Conservation (phyloP, 1,140 invertebrate genomes). For the Drosophila paulistorum region DNA sequence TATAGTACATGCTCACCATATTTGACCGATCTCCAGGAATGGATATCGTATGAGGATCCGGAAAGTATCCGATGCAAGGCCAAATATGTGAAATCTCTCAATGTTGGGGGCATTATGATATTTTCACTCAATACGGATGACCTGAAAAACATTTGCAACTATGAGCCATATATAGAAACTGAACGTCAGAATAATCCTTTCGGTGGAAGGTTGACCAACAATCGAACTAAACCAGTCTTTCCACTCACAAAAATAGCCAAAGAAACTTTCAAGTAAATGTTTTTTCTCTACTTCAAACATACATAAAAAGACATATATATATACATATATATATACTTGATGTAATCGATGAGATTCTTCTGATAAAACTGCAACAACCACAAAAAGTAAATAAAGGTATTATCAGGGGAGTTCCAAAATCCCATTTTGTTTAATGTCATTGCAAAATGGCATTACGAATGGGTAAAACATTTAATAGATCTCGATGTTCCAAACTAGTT, state of each 20-base stretch:
- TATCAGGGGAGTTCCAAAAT: too few species aligned
- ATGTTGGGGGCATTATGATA: slow-evolving; percentile 90
- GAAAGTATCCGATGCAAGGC: slow-evolving; percentile 90
- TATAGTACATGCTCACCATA: slow-evolving; percentile 90
- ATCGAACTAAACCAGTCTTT: slow-evolving; percentile 37
- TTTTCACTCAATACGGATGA: slow-evolving; percentile 91
- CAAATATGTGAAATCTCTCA: slow-evolving; percentile 86
- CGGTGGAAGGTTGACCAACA: neutral
- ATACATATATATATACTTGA: slow-evolving; percentile 20
- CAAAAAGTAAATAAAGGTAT: too few species aligned
- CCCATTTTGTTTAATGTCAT: too few species aligned
- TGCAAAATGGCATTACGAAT: too few species aligned
- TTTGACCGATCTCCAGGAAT: slow-evolving; percentile 88
- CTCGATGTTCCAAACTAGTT: neutral
- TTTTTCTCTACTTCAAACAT: slow-evolving; percentile 20
- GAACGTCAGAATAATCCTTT: neutral
- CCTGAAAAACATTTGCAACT: slow-evolving; percentile 79
- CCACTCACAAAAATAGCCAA: slow-evolving; percentile 43
- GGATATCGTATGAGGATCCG: slow-evolving; percentile 94
- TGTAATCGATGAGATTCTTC: neutral
- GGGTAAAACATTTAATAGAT: neutral
- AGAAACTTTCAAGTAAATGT: slow-evolving; percentile 18
- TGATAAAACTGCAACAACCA: neutral
- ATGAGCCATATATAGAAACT: slow-evolving; percentile 4
- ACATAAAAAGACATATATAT: slow-evolving; percentile 30